Conservation (phyloP, 2,797 vertebrate species). For the Phrynocephalus vlangalii region DNA sequence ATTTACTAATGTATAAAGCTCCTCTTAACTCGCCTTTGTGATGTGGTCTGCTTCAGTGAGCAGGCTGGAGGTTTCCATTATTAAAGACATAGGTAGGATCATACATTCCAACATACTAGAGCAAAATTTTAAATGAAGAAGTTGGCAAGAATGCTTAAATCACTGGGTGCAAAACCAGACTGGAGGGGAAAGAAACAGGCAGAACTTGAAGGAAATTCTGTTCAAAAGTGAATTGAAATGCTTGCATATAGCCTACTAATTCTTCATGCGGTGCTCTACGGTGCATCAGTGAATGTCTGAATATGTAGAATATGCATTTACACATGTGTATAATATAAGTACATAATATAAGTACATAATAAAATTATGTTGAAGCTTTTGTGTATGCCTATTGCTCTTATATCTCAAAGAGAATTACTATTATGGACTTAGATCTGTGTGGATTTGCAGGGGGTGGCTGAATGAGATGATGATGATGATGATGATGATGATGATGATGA, state of each 20-base stretch:
- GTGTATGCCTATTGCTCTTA: background rate
- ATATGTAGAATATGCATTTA: background rate
- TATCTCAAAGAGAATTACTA: background rate
- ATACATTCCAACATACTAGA: conserved; percentile 20
- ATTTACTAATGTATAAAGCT: conserved; percentile 84
- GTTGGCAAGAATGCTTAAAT: conserved; percentile 28
- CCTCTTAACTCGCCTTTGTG: conserved; percentile 76
- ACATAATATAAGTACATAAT: no score
- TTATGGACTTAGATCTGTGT: background rate
- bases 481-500: no score
- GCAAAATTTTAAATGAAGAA: conserved; percentile 38
- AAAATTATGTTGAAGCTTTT: background rate
- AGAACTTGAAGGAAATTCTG: background rate
- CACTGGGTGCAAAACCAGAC: background rate
- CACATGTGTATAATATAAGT: background rate
- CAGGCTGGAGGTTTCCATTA: conserved; percentile 72
- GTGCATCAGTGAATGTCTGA: background rate
- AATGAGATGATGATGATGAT: background rate
- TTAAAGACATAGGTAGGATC: conserved; percentile 19
- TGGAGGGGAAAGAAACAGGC: background rate
- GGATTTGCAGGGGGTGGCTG: background rate
- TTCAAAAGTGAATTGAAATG: conserved; percentile 41
- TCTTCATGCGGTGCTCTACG: conserved; percentile 30
- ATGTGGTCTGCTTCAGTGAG: conserved; percentile 78
- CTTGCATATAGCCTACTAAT: background rate